Evolutionary conservation across 2,888 invertebrate genomes (phyloP).

Genomic region (Drosophila ochracea): DNA sequence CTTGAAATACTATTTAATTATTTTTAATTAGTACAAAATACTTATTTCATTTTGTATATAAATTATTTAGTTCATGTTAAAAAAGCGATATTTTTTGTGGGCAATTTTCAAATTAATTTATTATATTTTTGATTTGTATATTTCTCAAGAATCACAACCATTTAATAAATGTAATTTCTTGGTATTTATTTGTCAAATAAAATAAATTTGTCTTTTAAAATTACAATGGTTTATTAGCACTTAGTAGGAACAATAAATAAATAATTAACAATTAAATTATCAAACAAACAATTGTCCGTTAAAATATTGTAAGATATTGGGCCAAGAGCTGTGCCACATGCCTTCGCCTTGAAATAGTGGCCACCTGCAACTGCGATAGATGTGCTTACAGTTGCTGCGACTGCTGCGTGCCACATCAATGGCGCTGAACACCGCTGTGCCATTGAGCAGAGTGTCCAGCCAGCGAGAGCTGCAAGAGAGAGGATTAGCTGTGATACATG

Average conservation of each 20-base stretch:
- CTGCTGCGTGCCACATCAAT: constrained; percentile 85
- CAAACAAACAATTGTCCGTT: constrained; percentile 28
- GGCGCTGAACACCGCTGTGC: constrained; percentile 87
- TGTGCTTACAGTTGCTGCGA: constrained; percentile 82
- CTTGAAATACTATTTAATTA: not conserved
- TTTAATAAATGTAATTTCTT: not conserved
- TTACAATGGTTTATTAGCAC: not conserved
- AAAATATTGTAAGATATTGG: constrained; percentile 42
- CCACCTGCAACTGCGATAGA: constrained; percentile 86
- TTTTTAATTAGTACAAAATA: not conserved
- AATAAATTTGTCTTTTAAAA: not conserved
- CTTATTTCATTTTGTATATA: not conserved
- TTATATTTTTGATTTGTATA: not conserved
- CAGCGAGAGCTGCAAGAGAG: constrained; percentile 78
- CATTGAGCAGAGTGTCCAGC: constrained; percentile 85
- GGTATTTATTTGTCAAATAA: not conserved
- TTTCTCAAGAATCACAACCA: not conserved
- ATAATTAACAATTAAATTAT: constrained; percentile 19
- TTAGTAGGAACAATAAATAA: constrained; percentile 30
- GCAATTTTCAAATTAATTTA: not conserved
- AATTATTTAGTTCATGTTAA: not conserved
- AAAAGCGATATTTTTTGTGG: not conserved
- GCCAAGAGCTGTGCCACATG: constrained; percentile 32
- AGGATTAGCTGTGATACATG: not conserved
- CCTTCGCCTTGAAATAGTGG: constrained; percentile 32